Base-by-base conservation (phyloP, 2,113 vertebrate species). In the Suncus etruscus region DNA sequence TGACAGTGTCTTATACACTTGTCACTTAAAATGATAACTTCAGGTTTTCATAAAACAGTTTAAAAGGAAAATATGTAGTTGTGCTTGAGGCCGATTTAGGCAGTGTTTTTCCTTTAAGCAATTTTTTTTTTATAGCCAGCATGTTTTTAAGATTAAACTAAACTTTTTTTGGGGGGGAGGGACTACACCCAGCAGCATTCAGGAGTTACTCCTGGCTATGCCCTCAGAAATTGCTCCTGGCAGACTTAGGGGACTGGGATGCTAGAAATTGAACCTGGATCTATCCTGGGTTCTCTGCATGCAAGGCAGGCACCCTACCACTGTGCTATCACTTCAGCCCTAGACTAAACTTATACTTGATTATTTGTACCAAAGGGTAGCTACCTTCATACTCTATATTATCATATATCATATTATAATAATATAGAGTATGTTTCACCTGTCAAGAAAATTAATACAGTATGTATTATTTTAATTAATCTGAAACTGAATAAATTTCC, bases 31-130 rank as follows among this genome's bases (percentile, higher is more conserved):
- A 90, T 65, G 73, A 39, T 58, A 51, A 69, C 72, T 77, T 90
- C 48, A 61, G 58, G 22, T 85, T 78, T 81, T 74, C 47, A 75
- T 80, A 61, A 89, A 79, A 31, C 20, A 93, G 15, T 89, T 65
- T 83, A 73, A 32, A 54, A 70, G 18, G 29, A 65, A 47, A 29
- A 25, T 69, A 83, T 87, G 76, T 89, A 22, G 20, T 63, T 66
- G 14, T 58, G 27, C 2, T 31, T 39, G 66, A 89, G 66, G 45
- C 22, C 31, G 54, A 82, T 47, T 78, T 61, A 50, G 25, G 51
- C 61, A 6, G 45, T 3, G 6, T 27, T 70, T 20, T 39, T 48
- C 27, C 29, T n/a, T 77, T 45, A 25, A 22, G 8, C 76, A 48
- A 51, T 32, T 48, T 25, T 39, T 79, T 68, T 32, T 68, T 29